These are phyloP conservation scores for Microctenopoma stevenorrisi DNA, from an alignment of 2,797 vertebrate genomes.

Conservation along the genomic window DNA sequence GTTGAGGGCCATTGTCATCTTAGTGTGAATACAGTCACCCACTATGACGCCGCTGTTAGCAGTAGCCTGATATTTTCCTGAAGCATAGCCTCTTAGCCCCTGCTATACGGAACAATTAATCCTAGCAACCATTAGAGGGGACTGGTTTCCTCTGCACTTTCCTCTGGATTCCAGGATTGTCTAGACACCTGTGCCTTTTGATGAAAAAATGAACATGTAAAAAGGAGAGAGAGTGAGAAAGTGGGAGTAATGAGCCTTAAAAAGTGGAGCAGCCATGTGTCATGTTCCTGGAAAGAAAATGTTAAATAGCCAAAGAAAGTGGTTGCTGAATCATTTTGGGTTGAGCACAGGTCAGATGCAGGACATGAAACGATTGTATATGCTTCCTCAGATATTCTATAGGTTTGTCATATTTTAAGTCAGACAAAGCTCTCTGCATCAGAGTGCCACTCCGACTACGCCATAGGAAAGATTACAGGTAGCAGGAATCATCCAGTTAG, in stretches of 20 bases:
- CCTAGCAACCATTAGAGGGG: slow-evolving; percentile 28
- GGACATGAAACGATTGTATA: slow-evolving; percentile 13
- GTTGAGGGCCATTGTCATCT: slow-evolving; percentile 32
- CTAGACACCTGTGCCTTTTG: slow-evolving; percentile 55
- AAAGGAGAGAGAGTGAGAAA: slow-evolving; percentile 3
- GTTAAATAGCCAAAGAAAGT: slow-evolving; percentile 55
- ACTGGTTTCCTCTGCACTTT: slow-evolving; percentile 29
- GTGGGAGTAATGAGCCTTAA: slow-evolving; percentile 45
- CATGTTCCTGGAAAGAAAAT: slow-evolving; percentile 54
- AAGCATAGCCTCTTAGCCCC: slow-evolving; percentile 31
- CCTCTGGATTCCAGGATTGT: slow-evolving; percentile 50
- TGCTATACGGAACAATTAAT: slow-evolving; percentile 34
- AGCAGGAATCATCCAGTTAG: slow-evolving; percentile 14
- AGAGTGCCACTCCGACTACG: slow-evolving; percentile 42
- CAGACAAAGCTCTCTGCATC: slow-evolving; percentile 48
- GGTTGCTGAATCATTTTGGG: slow-evolving; percentile 57
- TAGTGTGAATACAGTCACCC: slow-evolving; percentile 39
- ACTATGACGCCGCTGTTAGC: slow-evolving; percentile 34
- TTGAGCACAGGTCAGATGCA: slow-evolving; percentile 33
- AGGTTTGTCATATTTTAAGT: slow-evolving; percentile 32
- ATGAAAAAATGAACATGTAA: slow-evolving; percentile 16
- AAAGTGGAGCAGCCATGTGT: slow-evolving; percentile 51
- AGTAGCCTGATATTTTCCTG: slow-evolving; percentile 32
- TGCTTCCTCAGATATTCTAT: slow-evolving; percentile 25
- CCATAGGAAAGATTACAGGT: slow-evolving; percentile 18